Evolutionary conservation across 2,888 invertebrate genomes (phyloP).

Genomic region (Tipula unca): DNA sequence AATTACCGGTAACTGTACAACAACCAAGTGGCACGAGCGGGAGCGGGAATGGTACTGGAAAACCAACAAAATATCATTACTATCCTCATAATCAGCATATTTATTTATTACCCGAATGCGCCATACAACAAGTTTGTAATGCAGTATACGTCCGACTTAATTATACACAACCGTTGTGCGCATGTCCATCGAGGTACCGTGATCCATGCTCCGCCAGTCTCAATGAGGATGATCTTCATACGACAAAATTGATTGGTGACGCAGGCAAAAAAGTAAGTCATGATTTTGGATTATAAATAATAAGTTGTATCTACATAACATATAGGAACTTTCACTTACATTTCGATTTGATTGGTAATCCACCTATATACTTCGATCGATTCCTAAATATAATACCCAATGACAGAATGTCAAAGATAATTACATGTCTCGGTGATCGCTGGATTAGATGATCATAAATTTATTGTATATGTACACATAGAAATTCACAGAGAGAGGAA

Average conservation of each 20-base stretch:
- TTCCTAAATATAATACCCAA: neutral
- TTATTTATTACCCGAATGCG: constrained; percentile 86
- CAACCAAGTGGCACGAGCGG: neutral
- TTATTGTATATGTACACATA: neutral
- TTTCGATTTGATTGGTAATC: neutral
- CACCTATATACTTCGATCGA: neutral
- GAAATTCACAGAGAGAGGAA: neutral
- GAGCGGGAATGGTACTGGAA: constrained; percentile 45
- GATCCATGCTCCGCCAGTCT: constrained; percentile 87
- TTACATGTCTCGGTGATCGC: neutral
- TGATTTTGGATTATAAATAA: too few species aligned
- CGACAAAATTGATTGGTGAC: constrained; percentile 80
- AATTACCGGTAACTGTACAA: neutral
- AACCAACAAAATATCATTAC: constrained; percentile 89
- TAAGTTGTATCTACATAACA: too few species aligned
- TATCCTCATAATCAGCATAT: constrained; percentile 91
- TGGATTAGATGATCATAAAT: neutral
- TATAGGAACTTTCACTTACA: neutral
- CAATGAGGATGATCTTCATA: constrained; percentile 84
- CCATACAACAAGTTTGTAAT: constrained; percentile 89
- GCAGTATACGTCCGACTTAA: constrained; percentile 87
- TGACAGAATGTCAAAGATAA: neutral
- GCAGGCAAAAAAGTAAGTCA: constrained; percentile 71
- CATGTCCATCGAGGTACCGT: constrained; percentile 76
- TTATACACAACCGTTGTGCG: constrained; percentile 87